Evolutionary conservation across 37 sponge, comb jelly and placozoan genomes (phyloP), one percentile per base, ranked within the genome.

Genomic region (Spongilla lacustris): DNA sequence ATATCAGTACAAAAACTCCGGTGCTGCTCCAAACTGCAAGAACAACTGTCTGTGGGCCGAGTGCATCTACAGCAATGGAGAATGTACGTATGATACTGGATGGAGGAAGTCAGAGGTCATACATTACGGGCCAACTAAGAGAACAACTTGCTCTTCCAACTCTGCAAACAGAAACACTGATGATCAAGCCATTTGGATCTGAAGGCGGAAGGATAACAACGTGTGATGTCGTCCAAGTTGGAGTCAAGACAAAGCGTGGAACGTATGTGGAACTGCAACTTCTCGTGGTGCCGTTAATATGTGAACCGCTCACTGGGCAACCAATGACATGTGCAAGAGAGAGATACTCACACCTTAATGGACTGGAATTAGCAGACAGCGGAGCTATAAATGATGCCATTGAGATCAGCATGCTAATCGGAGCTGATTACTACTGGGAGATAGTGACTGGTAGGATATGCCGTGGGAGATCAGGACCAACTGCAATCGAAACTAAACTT

Each of bases 351-450:
- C 81, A 80, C 36, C 67, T 86, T 24, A n/a, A 17, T n/a, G 81
- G 75, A 25, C 67, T 87, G 21, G 82, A 87, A 27, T 37, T 80
- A 50, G 81, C 87, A 29, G 88, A 87, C 67, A 22, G 67, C 19
- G 68, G 38, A 35, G 68, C 28, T 58, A 33, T 29, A 27, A 46
- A 11, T 33, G 87, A 80, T n/a, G 33, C 68, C 3, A n/a, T 80
- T 4, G 30, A 73, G 8, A 36, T 66, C 24, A 81, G 81, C 38
- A 11, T 87, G 75, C 75, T 87, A 19, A 36, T 87, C 26, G 87
- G 87, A 22, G 81, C 88, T 26, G 82, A 87, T 79, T n/a, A 31
- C 22, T 80, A 87, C 75, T 87, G 87, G 87, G n/a, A 34, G 24
- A 17, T 86, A 23, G 86, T 78, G 14, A 80, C 88, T 58, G 88